Percentiles rank a stretch among this genome's conserved stretches.
Evolutionary conservation across 2,888 invertebrate species (phyloP).

Genomic region (Macropis europaea): DNA sequence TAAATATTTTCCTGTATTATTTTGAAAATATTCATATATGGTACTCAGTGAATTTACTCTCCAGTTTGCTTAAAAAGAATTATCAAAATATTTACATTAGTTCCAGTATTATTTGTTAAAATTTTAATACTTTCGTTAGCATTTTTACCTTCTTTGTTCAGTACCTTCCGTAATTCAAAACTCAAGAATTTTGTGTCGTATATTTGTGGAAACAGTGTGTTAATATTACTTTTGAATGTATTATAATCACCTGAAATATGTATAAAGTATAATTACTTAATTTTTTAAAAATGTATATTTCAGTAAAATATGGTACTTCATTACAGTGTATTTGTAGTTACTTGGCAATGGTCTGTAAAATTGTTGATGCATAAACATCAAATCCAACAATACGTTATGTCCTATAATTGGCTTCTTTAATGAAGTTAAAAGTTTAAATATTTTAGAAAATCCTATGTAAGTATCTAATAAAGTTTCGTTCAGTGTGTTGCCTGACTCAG

Average conservation of each 20-base stretch:
- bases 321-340: constrained; percentile 63
- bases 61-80: constrained; percentile 79
- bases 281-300: neutral
- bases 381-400: constrained; percentile 88
- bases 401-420: constrained; percentile 87
- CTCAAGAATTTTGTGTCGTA: constrained; percentile 89
- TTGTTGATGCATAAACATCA: constrained; percentile 86
- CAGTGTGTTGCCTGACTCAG: constrained; percentile 75
- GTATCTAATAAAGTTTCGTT: constrained; percentile 81
- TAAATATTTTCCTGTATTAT: constrained; percentile 78
- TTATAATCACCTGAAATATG: constrained; percentile 81
- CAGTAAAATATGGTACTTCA: neutral
- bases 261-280: neutral
- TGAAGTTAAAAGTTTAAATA: constrained; percentile 83
- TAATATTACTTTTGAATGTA: constrained; percentile 84
- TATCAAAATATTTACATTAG: neutral
- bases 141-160: constrained; percentile 77
- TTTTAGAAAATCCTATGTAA: constrained; percentile 85
- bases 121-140: neutral
- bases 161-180: constrained; percentile 80
- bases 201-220: constrained; percentile 84
- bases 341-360: constrained; percentile 87
- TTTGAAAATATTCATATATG: constrained; percentile 84
- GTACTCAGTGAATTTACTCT: constrained; percentile 81
- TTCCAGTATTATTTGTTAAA: neutral